These are phyloP conservation scores for Drosophila lutescens DNA, from an alignment of 2,888 invertebrate species.

Conservation along the genomic window DNA sequence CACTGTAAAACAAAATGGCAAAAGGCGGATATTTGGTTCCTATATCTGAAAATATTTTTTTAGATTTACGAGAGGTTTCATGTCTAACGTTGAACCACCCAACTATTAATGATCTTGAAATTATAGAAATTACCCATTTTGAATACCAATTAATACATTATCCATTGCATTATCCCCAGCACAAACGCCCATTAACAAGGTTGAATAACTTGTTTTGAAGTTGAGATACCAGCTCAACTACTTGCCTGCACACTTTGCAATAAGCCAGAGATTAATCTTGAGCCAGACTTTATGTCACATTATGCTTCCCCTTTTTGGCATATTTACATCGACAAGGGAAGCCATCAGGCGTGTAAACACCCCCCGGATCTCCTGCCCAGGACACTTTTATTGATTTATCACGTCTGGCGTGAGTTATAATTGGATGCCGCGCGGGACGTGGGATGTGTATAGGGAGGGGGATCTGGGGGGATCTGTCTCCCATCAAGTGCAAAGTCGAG, in stretches of 20 bases:
- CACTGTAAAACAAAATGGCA: too few relatives aligned
- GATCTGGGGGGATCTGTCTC: constrained; percentile 4
- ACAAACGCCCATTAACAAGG: constrained; percentile 1
- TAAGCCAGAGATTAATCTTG: constrained; percentile 43
- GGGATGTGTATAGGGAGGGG: not conserved
- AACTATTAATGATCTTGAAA: too few relatives aligned
- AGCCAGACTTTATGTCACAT: constrained; percentile 54
- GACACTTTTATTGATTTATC: constrained; percentile 75
- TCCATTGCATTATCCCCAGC: not conserved
- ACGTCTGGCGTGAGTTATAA: constrained; percentile 65
- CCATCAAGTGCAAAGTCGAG: constrained; percentile 52
- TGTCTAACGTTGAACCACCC: too few relatives aligned
- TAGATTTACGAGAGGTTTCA: too few relatives aligned
- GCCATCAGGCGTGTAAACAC: constrained; percentile 53
- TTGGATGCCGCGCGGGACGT: constrained; percentile 44
- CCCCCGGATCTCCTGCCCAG: constrained; percentile 36
- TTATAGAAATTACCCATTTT: too few relatives aligned
- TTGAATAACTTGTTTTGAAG: not conserved
- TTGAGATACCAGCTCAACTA: constrained; percentile 16
- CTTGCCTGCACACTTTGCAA: constrained; percentile 22
- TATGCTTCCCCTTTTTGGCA: constrained; percentile 50
- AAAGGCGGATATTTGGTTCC: too few relatives aligned
- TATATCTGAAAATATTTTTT: too few relatives aligned
- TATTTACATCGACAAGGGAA: constrained; percentile 51
- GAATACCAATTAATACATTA: not conserved